Percentiles rank a stretch among this genome's conserved stretches.
phyloP scores from a whole-genome alignment of 2,888 invertebrate genomes.

The Caenorhabditis drosophilae region DNA sequence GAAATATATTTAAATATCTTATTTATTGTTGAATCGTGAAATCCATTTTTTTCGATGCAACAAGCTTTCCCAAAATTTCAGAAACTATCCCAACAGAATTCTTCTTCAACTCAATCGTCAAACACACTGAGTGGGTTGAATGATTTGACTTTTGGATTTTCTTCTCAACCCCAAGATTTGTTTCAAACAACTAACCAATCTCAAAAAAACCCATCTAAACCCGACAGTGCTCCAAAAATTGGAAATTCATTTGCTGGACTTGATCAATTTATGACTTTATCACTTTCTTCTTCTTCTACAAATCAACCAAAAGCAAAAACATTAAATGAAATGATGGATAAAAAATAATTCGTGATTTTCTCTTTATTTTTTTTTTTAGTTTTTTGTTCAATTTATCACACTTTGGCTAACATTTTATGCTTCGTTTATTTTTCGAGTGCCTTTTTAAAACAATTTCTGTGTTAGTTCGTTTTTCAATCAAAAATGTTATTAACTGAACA shows the following conservation, averaged over 20 bases:
- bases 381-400: not conserved
- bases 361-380: not conserved
- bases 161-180: not conserved
- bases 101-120: not conserved
- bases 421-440: not conserved
- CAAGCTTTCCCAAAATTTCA: too few species aligned
- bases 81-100: not conserved
- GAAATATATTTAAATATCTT: not conserved
- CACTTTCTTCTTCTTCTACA: slow-evolving; percentile 10
- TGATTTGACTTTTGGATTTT: slow-evolving; percentile 1
- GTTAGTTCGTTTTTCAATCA: too few species aligned
- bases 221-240: not conserved
- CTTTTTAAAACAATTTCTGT: slow-evolving; percentile 1
- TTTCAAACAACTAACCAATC: too few species aligned
- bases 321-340: slow-evolving; percentile 31
- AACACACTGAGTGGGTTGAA: slow-evolving; percentile 1
- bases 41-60: too few species aligned
- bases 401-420: not conserved
- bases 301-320: slow-evolving; percentile 31
- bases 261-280: slow-evolving; percentile 31
- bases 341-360: not conserved
- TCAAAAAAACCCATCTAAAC: not conserved
- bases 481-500: too few species aligned
- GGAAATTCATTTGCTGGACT: slow-evolving; percentile 33
- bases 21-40: not conserved